Percentiles rank a stretch among this genome's conserved stretches.
phyloP scores from a whole-genome alignment of 2,888 invertebrate genomes.

The Lycophotia porphyrea region DNA sequence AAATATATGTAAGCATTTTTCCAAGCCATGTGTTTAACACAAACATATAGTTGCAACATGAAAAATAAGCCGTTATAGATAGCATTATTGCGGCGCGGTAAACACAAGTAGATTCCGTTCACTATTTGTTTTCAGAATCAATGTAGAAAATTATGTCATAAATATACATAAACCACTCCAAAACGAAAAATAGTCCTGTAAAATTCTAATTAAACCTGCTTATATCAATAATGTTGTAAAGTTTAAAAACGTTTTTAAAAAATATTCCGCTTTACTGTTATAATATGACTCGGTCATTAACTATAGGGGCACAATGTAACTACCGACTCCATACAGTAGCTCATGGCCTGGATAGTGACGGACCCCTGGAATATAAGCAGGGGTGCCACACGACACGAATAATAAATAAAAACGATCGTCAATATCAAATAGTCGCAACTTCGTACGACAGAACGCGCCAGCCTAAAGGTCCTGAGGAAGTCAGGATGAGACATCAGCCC shows the following conservation, averaged over 20 bases:
- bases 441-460: constrained; percentile 48
- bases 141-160: constrained; percentile 85
- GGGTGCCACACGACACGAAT: constrained; percentile 20
- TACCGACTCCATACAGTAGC: constrained; percentile 53
- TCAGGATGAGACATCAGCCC: constrained; percentile 34
- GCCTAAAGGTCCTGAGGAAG: constrained; percentile 63
- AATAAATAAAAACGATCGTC: constrained; percentile 37
- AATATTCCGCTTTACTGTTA: constrained; percentile 88
- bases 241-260: constrained; percentile 87
- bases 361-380: constrained; percentile 27
- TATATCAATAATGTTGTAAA: constrained; percentile 84
- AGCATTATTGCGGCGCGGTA: constrained; percentile 71
- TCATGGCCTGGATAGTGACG: constrained; percentile 3
- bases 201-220: constrained; percentile 87
- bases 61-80: constrained; percentile 45
- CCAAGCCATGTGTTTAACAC: constrained; percentile 63
- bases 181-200: constrained; percentile 85
- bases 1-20: constrained; percentile 64
- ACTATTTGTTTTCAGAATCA: constrained; percentile 74
- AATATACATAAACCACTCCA: constrained; percentile 86
- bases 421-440: constrained; percentile 47
- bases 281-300: constrained; percentile 82
- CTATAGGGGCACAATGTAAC: constrained; percentile 64
- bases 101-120: constrained; percentile 66
- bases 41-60: constrained; percentile 64